Conservation (phyloP, 2,888 invertebrate species). For the Rosalia funebris region DNA sequence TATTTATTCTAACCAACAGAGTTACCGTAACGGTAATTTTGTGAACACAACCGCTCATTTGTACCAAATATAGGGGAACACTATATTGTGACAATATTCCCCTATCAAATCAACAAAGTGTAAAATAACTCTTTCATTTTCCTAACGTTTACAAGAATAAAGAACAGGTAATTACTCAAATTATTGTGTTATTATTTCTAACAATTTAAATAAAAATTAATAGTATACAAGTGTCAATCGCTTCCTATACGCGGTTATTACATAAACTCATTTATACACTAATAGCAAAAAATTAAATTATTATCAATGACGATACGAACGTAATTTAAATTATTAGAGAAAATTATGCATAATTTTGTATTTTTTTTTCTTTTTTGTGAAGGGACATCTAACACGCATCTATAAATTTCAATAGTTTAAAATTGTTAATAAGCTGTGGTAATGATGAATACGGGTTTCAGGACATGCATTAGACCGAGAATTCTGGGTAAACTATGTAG, state of each 20-base stretch:
- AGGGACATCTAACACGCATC: neutral
- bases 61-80: too few species aligned
- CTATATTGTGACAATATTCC: too few species aligned
- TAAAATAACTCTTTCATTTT: too few species aligned
- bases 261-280: slow-evolving; percentile 14
- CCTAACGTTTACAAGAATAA: too few species aligned
- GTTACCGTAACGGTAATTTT: too few species aligned
- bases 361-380: slow-evolving; percentile 21
- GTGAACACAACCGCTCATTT: too few species aligned
- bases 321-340: slow-evolving; percentile 29
- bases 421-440: neutral
- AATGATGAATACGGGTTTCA: neutral
- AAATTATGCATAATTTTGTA: slow-evolving; percentile 34
- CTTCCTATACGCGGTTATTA: neutral
- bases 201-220: neutral
- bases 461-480: neutral
- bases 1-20: too few species aligned
- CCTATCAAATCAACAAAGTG: too few species aligned
- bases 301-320: slow-evolving; percentile 28
- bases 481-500: too few species aligned
- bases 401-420: neutral
- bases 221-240: neutral
- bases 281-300: slow-evolving; percentile 28
- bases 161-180: too few species aligned
- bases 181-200: too few species aligned